These are phyloP conservation scores for Drosophila paramelanica DNA, from an alignment of 2,888 invertebrate genomes.

Conservation along the genomic window DNA sequence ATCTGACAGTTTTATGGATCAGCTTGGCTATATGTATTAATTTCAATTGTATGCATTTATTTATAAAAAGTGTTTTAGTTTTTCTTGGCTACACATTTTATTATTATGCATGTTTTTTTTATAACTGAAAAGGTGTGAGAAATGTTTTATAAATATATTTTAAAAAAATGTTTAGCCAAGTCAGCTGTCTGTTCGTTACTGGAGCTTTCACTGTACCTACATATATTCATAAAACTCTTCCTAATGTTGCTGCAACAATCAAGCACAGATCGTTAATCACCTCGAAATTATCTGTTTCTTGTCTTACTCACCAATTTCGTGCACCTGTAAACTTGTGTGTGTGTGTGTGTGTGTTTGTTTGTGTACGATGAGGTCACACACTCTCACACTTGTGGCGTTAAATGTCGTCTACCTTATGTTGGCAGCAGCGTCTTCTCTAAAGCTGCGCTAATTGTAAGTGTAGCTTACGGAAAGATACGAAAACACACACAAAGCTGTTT, in stretches of 20 bases:
- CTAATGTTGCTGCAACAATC: constrained; percentile 25
- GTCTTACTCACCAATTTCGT: constrained; percentile 13
- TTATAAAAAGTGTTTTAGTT: constrained; percentile 1
- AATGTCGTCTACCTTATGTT: constrained; percentile 71
- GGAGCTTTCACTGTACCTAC: constrained; percentile 7
- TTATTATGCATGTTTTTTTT: no score
- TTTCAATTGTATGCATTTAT: not conserved
- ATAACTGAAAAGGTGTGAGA: no score
- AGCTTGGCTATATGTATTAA: constrained; percentile 6
- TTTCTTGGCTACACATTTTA: constrained; percentile 12
- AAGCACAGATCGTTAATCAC: constrained; percentile 15
- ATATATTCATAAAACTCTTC: not conserved
- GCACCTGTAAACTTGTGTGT: constrained; percentile 29
- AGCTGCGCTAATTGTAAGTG: constrained; percentile 66
- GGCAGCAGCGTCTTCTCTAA: not conserved
- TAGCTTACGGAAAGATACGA: constrained; percentile 43
- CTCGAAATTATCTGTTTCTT: constrained; percentile 10
- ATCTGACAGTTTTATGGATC: constrained; percentile 40
- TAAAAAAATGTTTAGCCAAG: not conserved
- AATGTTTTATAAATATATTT: no score
- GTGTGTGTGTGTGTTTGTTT: constrained; percentile 15
- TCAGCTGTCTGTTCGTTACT: not conserved
- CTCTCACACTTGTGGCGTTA: constrained; percentile 38
- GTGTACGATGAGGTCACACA: constrained; percentile 60
- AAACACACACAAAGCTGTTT: constrained; percentile 24